Evolutionary conservation across 2,113 vertebrate species (phyloP).

Genomic region (Leuciscus idus): DNA sequence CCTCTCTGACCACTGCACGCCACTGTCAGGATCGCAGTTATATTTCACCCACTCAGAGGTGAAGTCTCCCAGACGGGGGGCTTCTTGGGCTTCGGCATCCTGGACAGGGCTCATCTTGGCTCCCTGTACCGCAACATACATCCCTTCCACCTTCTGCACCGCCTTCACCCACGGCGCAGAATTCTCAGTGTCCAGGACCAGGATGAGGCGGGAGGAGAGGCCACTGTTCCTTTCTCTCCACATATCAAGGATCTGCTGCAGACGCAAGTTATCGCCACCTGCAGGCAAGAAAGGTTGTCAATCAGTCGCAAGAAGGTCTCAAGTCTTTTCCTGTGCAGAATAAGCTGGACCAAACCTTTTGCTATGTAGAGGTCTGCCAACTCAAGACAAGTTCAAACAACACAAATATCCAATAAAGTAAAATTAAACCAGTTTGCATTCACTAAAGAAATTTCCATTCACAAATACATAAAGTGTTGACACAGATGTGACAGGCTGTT

Average conservation of each 20-base stretch:
- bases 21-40: slow-evolving; percentile 86
- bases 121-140: slow-evolving; percentile 91
- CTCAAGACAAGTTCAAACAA: background rate
- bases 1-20: slow-evolving; percentile 86
- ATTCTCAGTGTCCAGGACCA: slow-evolving; percentile 92
- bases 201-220: slow-evolving; percentile 91
- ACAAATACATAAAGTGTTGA: background rate
- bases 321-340: background rate
- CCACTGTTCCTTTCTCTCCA: slow-evolving; percentile 92
- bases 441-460: background rate
- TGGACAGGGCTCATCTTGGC: slow-evolving; percentile 78
- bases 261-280: slow-evolving; percentile 88
- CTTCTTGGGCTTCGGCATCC: slow-evolving; percentile 75
- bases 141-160: slow-evolving; percentile 83
- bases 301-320: background rate
- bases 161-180: slow-evolving; percentile 92
- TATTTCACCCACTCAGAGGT: slow-evolving; percentile 96
- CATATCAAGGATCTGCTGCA: slow-evolving; percentile 88
- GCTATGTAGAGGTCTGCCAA: background rate
- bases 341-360: background rate
- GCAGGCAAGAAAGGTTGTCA: slow-evolving; percentile 38
- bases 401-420: background rate
- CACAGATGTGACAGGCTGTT: background rate
- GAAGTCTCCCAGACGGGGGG: slow-evolving; percentile 88
- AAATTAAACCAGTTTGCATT: background rate